These are phyloP conservation scores for Muscidifurax raptorellus DNA, from an alignment of 1,140 invertebrate genomes.

Conservation along the genomic window DNA sequence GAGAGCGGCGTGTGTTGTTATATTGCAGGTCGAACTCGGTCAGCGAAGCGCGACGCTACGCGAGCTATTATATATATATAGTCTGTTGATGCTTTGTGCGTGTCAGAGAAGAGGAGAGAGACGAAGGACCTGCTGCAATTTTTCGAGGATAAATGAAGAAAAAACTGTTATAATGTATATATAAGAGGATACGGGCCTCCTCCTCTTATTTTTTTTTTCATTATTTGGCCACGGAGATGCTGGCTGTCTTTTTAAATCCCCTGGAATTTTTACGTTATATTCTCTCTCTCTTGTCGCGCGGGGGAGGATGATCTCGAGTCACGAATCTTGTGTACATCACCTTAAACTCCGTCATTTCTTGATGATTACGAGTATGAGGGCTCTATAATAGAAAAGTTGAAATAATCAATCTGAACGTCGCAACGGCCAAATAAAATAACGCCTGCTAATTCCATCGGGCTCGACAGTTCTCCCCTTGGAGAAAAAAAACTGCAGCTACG, in stretches of 20 bases:
- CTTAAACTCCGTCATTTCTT: not conserved
- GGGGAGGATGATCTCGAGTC: constrained; percentile 19
- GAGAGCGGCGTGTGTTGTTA: not conserved
- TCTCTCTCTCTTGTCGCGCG: not conserved
- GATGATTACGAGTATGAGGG: constrained; percentile 3
- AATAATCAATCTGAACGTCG: not conserved
- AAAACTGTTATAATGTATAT: constrained; percentile 31
- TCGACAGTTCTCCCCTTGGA: not conserved
- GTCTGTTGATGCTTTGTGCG: constrained; percentile 58
- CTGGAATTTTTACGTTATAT: constrained; percentile 32
- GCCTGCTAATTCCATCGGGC: constrained; percentile 26
- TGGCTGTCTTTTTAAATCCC: constrained; percentile 46
- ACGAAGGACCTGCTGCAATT: constrained; percentile 62
- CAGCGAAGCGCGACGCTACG: constrained; percentile 52
- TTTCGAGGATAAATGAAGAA: constrained; percentile 20
- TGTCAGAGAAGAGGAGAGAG: not conserved
- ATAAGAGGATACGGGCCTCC: constrained; percentile 43
- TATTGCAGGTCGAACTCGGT: constrained; percentile 20
- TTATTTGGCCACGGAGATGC: not conserved
- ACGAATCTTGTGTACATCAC: not conserved
- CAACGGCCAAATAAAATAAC: constrained; percentile 2
- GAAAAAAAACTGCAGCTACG: not conserved
- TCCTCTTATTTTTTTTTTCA: not conserved
- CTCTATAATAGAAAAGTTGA: too few species aligned
- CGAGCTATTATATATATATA: constrained; percentile 28